phyloP scores from a whole-genome alignment of 2,888 invertebrate genomes.

The Spialia ferax region DNA sequence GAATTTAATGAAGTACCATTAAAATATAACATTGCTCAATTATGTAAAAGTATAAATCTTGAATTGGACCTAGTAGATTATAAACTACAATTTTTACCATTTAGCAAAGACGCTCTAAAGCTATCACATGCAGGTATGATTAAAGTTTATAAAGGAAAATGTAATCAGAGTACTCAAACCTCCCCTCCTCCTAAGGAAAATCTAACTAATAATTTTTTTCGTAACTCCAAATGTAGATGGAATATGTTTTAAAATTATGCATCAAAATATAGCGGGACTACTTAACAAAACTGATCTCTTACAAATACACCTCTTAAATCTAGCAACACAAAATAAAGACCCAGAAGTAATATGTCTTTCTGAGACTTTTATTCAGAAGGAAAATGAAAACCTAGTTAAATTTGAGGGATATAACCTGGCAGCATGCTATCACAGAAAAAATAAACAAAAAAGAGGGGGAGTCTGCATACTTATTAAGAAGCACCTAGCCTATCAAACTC shows the following conservation, averaged over 20 bases:
- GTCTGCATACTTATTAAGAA: constrained; percentile 3
- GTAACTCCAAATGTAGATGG: neutral
- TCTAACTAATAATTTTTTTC: neutral
- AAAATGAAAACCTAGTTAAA: neutral
- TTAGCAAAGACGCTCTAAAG: neutral
- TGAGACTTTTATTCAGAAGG: constrained; percentile 3
- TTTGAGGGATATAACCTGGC: neutral
- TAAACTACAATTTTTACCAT: neutral
- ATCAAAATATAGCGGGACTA: constrained; percentile 1
- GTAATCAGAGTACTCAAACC: neutral
- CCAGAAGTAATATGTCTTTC: constrained; percentile 3
- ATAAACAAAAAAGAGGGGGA: constrained; percentile 6
- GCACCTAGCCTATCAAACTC: no score
- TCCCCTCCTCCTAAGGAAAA: neutral
- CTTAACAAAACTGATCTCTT: neutral
- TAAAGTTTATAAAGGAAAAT: neutral
- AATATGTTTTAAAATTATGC: neutral
- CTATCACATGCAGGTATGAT: neutral
- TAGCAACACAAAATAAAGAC: neutral
- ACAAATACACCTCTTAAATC: neutral
- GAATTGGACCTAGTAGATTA: neutral
- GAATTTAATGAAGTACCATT: neutral
- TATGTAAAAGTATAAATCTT: neutral
- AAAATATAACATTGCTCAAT: neutral
- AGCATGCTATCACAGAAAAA: neutral